Evolutionary conservation across 2,113 vertebrate genomes (phyloP).

Genomic region (Apodemus speciosus): DNA sequence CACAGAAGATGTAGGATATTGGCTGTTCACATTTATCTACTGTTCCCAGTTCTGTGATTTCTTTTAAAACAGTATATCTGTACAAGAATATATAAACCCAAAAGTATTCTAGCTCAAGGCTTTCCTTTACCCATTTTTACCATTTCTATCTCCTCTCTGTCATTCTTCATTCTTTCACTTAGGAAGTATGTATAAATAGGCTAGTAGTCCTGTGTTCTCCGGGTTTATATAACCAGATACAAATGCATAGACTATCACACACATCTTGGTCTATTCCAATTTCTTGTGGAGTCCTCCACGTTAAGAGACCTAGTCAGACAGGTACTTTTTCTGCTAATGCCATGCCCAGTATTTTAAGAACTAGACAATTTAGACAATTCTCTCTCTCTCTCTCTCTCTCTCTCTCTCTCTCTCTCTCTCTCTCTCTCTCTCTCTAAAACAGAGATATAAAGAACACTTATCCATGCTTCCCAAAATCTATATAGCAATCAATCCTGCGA

Average conservation of each 20-base stretch:
- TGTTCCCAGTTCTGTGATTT: neutral
- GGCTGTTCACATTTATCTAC: neutral
- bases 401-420: neutral
- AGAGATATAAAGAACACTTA: neutral
- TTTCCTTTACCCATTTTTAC: neutral
- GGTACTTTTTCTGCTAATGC: neutral
- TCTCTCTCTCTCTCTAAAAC: too few species aligned
- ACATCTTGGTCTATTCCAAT: neutral
- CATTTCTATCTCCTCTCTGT: neutral
- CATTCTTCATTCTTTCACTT: neutral
- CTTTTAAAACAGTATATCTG: neutral
- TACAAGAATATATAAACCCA: slow-evolving; percentile 7
- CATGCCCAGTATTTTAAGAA: neutral
- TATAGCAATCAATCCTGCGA: neutral
- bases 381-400: neutral
- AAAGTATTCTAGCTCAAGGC: neutral
- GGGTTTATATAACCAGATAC: neutral
- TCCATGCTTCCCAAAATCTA: neutral
- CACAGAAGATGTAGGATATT: neutral
- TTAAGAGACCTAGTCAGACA: neutral
- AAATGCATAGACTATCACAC: neutral
- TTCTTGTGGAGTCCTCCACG: neutral
- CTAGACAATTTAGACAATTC: too few species aligned
- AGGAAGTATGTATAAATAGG: neutral
- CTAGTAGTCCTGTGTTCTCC: neutral